Conservation (phyloP, 2,888 invertebrate species). For the Arctia plantaginis region DNA sequence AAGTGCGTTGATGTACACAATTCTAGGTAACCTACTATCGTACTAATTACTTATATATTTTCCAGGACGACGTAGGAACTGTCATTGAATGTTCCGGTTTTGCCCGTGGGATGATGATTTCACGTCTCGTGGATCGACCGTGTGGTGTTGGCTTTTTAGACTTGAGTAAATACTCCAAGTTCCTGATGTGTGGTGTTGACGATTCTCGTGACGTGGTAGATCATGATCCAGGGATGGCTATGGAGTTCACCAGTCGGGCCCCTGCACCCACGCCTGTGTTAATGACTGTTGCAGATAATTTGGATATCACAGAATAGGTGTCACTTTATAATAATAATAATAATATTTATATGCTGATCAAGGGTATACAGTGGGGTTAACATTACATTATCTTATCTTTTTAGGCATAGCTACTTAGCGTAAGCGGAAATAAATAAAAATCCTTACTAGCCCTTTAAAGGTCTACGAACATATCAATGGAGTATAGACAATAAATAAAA, state of each 20-base stretch:
- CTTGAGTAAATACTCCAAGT: conserved; percentile 66
- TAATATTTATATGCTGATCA: too few relatives aligned
- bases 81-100: conserved; percentile 72
- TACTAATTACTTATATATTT: conserved; percentile 32
- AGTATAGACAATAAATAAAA: neutral
- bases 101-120: conserved; percentile 74
- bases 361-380: too few relatives aligned
- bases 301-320: neutral
- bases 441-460: too few relatives aligned
- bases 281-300: conserved; percentile 12
- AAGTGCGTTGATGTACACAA: neutral
- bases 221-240: conserved; percentile 57
- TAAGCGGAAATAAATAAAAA: neutral
- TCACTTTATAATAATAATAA: too few relatives aligned
- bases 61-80: conserved; percentile 77
- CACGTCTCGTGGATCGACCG: conserved; percentile 75
- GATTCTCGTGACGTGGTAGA: conserved; percentile 75
- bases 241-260: conserved; percentile 49
- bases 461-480: neutral
- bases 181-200: conserved; percentile 78
- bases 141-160: conserved; percentile 78
- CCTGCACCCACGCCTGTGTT: conserved; percentile 20
- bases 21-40: neutral
- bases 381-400: too few relatives aligned
- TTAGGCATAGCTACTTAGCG: neutral